Base-by-base conservation (phyloP, 1,140 invertebrate species). In the Contarinia nasturtii region DNA sequence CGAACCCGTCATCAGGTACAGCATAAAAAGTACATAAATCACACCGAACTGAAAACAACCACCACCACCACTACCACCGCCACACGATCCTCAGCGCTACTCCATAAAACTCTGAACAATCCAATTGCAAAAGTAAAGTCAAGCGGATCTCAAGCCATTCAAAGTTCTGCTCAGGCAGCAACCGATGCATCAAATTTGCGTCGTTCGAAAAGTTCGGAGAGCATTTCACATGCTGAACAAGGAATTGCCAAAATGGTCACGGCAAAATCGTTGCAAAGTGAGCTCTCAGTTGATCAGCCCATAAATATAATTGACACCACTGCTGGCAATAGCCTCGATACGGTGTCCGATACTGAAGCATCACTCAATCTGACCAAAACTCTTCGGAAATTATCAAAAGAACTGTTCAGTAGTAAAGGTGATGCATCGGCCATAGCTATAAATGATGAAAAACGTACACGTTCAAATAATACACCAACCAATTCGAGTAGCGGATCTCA, bases 331-430 rank as follows among this genome's bases (percentile, higher is more conserved):
- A 54, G 52, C 46, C 21, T 71, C 43, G 82, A 86, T 55, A 82
- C 80, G 7, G 73, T 78, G 48, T 80, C 82, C 8, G 70, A 93
- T 2, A 80, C 84, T 36, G 86, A 92, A 59, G 88, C 88, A 0
- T 90, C 86, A 7, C 75, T 87, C 48, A 93, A 90, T 63, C 71
- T 93, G 18, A 91, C 88, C 36, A 86, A 91, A 61, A 93, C 89
- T 18, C 66, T 94, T 15, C 81, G 86, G 58, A 86, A 90, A 63
- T 71, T 94, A 44, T 91, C 86, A 17, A 86, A 86, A 52, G 85
- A 89, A 68, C 86, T 91, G 45, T 72, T 85, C 51, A 82, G 78
- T 50, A 73, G 70, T 48, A 74, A 73, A 54, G 68, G 72, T 50
- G 71, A 74, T 60, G 55, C 72, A 49, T 67, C 65, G 48, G 27